phyloP scores from a whole-genome alignment of 2,888 invertebrate genomes.

The Zygogramma bicolorata region DNA sequence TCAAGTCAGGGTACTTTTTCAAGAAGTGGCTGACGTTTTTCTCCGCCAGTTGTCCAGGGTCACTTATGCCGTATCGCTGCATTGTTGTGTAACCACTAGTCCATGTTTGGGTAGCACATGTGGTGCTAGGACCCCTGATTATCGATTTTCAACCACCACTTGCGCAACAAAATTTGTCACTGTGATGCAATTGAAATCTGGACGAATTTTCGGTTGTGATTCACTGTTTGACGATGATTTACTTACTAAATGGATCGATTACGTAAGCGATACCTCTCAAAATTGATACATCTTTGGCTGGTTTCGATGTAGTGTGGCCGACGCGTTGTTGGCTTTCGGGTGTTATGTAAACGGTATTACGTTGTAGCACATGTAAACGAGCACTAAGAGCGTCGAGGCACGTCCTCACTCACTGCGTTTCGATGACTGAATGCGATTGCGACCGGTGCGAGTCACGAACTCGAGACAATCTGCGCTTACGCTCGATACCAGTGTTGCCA shows the following conservation, averaged over 20 bases:
- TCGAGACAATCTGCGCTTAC: neutral
- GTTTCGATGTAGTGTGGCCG: conserved; percentile 1
- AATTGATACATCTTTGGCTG: neutral
- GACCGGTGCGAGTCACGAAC: neutral
- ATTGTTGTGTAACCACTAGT: conserved; percentile 40
- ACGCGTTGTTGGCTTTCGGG: conserved; percentile 27
- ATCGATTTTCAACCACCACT: conserved; percentile 40
- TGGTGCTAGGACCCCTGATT: conserved; percentile 28
- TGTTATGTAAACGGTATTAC: conserved; percentile 49
- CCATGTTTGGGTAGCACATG: conserved; percentile 36
- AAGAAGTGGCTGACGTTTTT: conserved; percentile 47
- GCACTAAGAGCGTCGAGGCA: neutral
- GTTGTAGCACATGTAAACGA: conserved; percentile 46
- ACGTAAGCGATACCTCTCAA: conserved; percentile 9
- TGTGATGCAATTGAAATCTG: conserved; percentile 12
- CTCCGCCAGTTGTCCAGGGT: conserved; percentile 22
- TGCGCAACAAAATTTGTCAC: conserved; percentile 34
- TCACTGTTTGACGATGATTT: neutral
- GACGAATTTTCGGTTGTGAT: neutral
- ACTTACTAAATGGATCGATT: neutral
- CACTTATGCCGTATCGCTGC: conserved; percentile 41
- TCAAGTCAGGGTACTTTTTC: conserved; percentile 55
- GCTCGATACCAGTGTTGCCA: neutral
- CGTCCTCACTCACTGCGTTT: conserved; percentile 24
- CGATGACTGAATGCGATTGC: conserved; percentile 25